Evolutionary conservation across 2,113 vertebrate species (phyloP).

Genomic region (Lophochroa leadbeateri): DNA sequence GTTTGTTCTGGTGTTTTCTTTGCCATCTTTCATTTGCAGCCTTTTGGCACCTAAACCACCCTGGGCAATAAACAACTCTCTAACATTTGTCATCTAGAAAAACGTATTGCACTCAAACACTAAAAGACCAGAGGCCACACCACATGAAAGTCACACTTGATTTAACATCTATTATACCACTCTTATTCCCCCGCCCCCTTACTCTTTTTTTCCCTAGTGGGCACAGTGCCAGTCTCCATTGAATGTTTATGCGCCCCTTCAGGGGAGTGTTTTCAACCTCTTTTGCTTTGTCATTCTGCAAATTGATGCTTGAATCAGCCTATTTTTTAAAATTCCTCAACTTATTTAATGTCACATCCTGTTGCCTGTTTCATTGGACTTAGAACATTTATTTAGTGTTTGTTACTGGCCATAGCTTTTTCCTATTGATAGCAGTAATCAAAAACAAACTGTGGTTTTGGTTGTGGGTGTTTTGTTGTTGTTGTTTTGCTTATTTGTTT

Average conservation of each 20-base stretch:
- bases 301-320: neutral
- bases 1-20: neutral
- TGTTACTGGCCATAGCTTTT: neutral
- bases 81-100: slow-evolving; percentile 33
- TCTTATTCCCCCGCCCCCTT: neutral
- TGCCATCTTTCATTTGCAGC: slow-evolving; percentile 20
- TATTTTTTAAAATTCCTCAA: slow-evolving; percentile 8
- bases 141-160: slow-evolving; percentile 15
- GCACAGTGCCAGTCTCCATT: neutral
- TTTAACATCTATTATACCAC: slow-evolving; percentile 4
- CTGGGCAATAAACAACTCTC: slow-evolving; percentile 8
- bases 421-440: neutral
- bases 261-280: neutral
- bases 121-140: slow-evolving; percentile 26
- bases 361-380: neutral
- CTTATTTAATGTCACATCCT: slow-evolving; percentile 19
- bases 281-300: neutral
- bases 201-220: neutral
- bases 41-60: neutral
- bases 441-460: neutral
- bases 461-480: neutral
- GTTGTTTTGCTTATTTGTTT: neutral
- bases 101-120: neutral
- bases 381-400: neutral
- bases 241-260: neutral